phyloP scores from a whole-genome alignment of 2,888 invertebrate species.

The Arge pagana region DNA sequence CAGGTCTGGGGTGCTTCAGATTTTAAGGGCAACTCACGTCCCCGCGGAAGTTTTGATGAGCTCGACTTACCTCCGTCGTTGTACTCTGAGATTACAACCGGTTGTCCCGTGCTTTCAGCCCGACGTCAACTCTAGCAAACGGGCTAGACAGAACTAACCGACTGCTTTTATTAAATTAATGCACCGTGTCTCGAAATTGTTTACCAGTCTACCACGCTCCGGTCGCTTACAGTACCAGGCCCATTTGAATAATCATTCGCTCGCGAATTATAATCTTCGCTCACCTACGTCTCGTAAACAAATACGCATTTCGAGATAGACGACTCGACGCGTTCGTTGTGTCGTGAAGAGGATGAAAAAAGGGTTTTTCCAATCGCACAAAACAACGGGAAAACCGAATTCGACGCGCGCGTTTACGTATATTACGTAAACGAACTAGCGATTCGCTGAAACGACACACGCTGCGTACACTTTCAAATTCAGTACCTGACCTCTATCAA shows the following conservation, averaged over 20 bases:
- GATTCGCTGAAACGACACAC: too few relatives aligned
- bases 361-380: too few relatives aligned
- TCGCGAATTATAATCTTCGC: not conserved
- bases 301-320: not conserved
- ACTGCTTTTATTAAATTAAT: constrained; percentile 13
- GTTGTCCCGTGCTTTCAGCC: not conserved
- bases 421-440: too few relatives aligned
- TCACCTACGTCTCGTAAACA: constrained; percentile 8
- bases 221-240: constrained; percentile 11
- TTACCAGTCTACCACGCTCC: constrained; percentile 18
- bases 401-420: too few relatives aligned
- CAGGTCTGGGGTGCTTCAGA: too few relatives aligned
- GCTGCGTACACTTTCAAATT: too few relatives aligned
- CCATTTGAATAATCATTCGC: constrained; percentile 17
- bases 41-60: constrained; percentile 10
- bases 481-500: too few relatives aligned
- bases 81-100: constrained; percentile 5
- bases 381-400: too few relatives aligned
- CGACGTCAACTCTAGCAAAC: constrained; percentile 16
- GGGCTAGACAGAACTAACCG: constrained; percentile 16
- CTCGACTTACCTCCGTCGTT: constrained; percentile 14
- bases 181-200: constrained; percentile 11
- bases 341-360: too few relatives aligned
- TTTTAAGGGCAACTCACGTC: constrained; percentile 1
- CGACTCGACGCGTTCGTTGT: too few relatives aligned